Evolutionary conservation across 2,797 vertebrate genomes (phyloP), one percentile per base, ranked within the genome.

Genomic region (Rhincodon typus): DNA sequence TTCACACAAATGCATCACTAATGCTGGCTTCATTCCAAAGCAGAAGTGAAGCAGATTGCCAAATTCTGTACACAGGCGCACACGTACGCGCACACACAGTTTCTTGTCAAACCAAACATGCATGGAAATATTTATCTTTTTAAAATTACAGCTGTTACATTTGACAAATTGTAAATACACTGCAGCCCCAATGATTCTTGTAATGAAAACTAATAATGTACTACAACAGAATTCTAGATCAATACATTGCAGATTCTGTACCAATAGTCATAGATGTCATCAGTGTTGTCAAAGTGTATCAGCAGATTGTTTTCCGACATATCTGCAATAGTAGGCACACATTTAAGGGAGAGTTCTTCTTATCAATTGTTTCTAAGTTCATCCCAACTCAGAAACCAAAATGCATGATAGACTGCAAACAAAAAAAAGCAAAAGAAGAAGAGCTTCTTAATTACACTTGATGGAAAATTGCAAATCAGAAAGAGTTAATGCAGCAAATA

Each of bases 271-370:
- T 98, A 98, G 0, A 97, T 97, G 96, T 98, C 98, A 46, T 98
- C 98, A 97, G 98, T 98, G 97, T 98, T 98, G 97, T 98, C 98
- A 96, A 98, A 98, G 96, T 98, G 98, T 96, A 98, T 98, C 94
- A 98, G 98, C 95, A 98, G 97, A 1, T 98, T 97, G 96, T 98
- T 98, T 97, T 98, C 98, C 4, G 98, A 98, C 0, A 97, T 98
- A 21, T 98, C 98, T 21, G 97, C 96, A 38, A 98, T 98, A 88
- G 98, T 98, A 74, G 98, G 98, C 42, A 98, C 98, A 53, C 98
- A 98, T 96, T 98, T 97, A 96, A 98, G 96, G 0, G 97, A 97
- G 0, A 98, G 98, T 98, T 98, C 97, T 98, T 98, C 96, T 97
- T 97, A 97, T 98, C 97, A 0, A 98, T 96, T 0, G 98, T 98